Percentiles rank a stretch among this genome's conserved stretches.
Conservation (phyloP, 2,113 vertebrate species). For the Gymnogyps californianus region DNA sequence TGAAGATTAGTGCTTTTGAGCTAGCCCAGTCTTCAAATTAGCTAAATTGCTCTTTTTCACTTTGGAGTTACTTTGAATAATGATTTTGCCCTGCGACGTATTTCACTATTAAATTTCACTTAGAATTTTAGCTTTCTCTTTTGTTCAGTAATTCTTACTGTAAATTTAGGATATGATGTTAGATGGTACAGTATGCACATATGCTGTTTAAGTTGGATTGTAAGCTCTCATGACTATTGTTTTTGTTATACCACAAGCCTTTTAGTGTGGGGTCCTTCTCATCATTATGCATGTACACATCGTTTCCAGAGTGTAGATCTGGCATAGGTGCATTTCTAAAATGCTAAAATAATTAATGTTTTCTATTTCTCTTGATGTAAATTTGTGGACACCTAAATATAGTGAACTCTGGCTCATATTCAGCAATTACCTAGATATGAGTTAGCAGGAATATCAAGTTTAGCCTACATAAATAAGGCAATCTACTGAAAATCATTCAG, state of each 20-base stretch:
- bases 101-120: neutral
- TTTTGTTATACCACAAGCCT: neutral
- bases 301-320: neutral
- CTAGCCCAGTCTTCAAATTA: neutral
- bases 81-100: neutral
- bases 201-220: neutral
- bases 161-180: neutral
- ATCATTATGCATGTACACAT: neutral
- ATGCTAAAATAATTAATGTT: neutral
- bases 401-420: neutral
- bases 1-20: neutral
- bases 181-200: neutral
- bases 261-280: neutral
- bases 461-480: neutral
- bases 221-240: neutral
- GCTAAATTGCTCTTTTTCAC: constrained; percentile 17
- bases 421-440: neutral
- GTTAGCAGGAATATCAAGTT: neutral
- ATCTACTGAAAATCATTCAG: neutral
- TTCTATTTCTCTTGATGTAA: neutral
- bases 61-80: neutral
- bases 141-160: neutral
- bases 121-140: constrained; percentile 3
- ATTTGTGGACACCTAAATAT: neutral
- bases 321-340: neutral